These are phyloP conservation scores for Hippocampus zosterae DNA, from an alignment of 2,113 vertebrate genomes.

Conservation along the genomic window DNA sequence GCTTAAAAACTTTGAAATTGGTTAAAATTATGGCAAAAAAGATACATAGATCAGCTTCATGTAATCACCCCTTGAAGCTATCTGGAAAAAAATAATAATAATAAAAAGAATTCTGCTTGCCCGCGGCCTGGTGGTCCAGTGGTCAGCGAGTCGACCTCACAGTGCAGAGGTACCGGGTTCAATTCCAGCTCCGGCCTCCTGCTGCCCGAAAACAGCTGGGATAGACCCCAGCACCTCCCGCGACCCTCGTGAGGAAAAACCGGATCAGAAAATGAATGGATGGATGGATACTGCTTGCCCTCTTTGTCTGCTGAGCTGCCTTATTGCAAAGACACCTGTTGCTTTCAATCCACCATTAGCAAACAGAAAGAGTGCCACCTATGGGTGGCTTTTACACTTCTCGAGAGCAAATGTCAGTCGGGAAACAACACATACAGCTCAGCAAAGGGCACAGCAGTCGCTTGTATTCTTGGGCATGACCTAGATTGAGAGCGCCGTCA, in stretches of 20 bases:
- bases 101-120: slow-evolving; percentile 18
- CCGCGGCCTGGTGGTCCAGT: too few relatives aligned
- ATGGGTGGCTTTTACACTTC: slow-evolving; percentile 34
- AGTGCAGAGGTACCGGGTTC: too few relatives aligned
- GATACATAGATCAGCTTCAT: slow-evolving; percentile 45
- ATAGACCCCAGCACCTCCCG: too few relatives aligned
- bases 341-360: slow-evolving; percentile 25
- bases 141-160: too few relatives aligned
- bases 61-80: slow-evolving; percentile 42
- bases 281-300: slow-evolving; percentile 4
- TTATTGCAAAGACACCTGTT: slow-evolving; percentile 59
- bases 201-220: too few relatives aligned
- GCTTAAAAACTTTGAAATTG: slow-evolving; percentile 32
- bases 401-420: neutral
- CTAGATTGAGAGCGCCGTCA: slow-evolving; percentile 49
- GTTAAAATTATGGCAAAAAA: slow-evolving; percentile 52
- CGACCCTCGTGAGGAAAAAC: too few relatives aligned
- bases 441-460: slow-evolving; percentile 35
- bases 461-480: slow-evolving; percentile 51
- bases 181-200: too few relatives aligned
- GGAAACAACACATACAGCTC: slow-evolving; percentile 28
- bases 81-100: slow-evolving; percentile 21
- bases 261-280: too few relatives aligned
- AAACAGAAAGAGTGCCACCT: slow-evolving; percentile 64
- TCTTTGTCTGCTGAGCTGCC: slow-evolving; percentile 15